Base-by-base conservation (phyloP, 2,888 invertebrate species). In the Epirrhoe tristata region DNA sequence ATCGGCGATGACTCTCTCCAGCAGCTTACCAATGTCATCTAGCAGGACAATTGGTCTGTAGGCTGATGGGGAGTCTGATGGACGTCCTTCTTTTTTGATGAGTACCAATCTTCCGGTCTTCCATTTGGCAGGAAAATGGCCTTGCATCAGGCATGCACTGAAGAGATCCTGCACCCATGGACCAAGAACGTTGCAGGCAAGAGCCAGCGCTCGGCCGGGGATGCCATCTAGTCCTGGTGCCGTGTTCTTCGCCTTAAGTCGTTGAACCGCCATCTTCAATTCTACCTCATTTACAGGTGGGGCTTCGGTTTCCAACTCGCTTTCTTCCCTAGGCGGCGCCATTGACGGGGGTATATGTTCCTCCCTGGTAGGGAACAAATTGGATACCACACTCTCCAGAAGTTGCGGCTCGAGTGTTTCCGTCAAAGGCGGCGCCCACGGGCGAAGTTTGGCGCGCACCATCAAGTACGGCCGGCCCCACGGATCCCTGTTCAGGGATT, bases 401-500 rank as follows among this genome's bases (percentile, higher is more conserved):
- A 54, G 34, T 17, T 14, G 12, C 24, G 24, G 24, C 24, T 24
- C 24, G 24, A 24, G 24, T 24, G 24, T 24, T 24, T 24, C 24
- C 24, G 53, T 53, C 14, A 53, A 8, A 7, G 53, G 53, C 1
- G 60, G 60, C 0, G 54, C 60, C 60, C 60, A 60, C 2, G 53
- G 60, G 0, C 60, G 53, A 6, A 60, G 36, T 46, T 60, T 50
- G 6, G 10, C 32, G 3, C 48, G 48, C 2, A 58, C 58, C 32
- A 50, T 16, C 12, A n/a, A n/a, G 14, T 60, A 53, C 5, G 60
- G 60, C 5, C 60, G 53, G 6, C 60, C 60, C 60, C 60, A 60
- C 1, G 60, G 53, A 17, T 60, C 60, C 1, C 43, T 24, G n/a
- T 60, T 54, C 31, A 60, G 53, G 0, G 46, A 32, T 10, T 53